These are phyloP conservation scores for Yoshiicerus persimilis DNA, from an alignment of 1,140 invertebrate genomes.

Conservation along the genomic window DNA sequence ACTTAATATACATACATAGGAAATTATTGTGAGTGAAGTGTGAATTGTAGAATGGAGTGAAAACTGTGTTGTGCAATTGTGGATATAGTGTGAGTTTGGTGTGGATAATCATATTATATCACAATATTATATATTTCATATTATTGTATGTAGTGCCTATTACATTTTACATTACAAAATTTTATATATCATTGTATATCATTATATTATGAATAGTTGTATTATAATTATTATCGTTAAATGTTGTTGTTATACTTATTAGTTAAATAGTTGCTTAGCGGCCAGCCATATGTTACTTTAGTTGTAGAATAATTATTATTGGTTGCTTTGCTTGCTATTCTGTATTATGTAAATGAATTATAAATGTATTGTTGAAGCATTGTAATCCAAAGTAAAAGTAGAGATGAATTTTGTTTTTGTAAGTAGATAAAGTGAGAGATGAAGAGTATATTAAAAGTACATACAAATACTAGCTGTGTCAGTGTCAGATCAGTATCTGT, in stretches of 20 bases:
- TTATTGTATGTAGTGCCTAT: slow-evolving; percentile 11
- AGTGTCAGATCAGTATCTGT: background rate
- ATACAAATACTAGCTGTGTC: background rate
- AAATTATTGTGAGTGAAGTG: background rate
- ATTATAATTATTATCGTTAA: slow-evolving; percentile 2
- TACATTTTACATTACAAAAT: slow-evolving; percentile 13
- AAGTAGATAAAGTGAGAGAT: background rate
- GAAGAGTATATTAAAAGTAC: background rate
- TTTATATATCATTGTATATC: slow-evolving; percentile 1
- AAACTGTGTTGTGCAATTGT: background rate
- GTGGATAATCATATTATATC: slow-evolving; percentile 1
- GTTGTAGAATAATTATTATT: background rate
- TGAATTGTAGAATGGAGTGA: background rate
- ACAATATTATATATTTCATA: slow-evolving; percentile 16
- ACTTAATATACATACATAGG: background rate
- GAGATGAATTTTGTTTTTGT: background rate
- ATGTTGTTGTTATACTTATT: background rate
- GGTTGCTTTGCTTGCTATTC: background rate
- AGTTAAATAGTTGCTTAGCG: background rate
- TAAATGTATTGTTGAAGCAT: background rate
- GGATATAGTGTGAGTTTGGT: background rate
- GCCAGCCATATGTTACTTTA: slow-evolving; percentile 8
- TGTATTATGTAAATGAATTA: background rate
- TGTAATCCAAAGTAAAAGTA: background rate
- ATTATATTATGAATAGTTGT: background rate